Base-by-base conservation (phyloP, 2,888 invertebrate genomes). In the Elgonia sp. region DNA sequence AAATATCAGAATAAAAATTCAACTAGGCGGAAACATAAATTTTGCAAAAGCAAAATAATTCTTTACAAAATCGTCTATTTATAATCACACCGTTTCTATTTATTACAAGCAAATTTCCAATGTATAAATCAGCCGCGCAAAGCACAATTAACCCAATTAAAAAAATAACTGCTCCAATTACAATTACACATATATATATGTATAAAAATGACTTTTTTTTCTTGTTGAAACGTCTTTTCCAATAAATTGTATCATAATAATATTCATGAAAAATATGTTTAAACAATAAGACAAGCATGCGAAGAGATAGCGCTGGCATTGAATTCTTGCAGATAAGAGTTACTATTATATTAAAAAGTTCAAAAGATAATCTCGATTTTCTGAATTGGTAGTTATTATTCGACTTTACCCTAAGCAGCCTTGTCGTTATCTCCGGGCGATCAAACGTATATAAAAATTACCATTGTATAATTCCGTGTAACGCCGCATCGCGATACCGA, bases 401-500 rank as follows among this genome's bases (percentile, higher is more conserved):
- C 81, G 70, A 77, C 81, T 82, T 82, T 82, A 82, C 72, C 86
- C 81, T 80, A 81, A 86, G 70, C 86, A 86, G 77, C 42, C n/a
- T 37, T 8, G 72, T 29, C 77, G 67, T 86, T 86, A 86, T 81
- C 86, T 63, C 65, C 55, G 76, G n/a, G 42, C 76, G 76, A 86
- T 86, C 86, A 57, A 86, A 86, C 86, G 81, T 70, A 67, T 76
- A 86, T 81, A 86, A 86, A 86, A 86, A 86, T 81, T 86, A 86
- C 86, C 86, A 86, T 86, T 86, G 86, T 86, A 86, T 82, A 76
- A 82, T 82, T 86, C 82, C 77, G 70, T 77, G 77, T 82, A 86
- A 82, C 86, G 76, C 69, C 46, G 57, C 29, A 10, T 55, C 53
- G 82, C 82, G 86, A 86, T 86, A 86, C 76, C 63, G 63, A 86